These are phyloP conservation scores for Aurelia coerulea DNA, from an alignment of 30 jellyfish, hydroid and myxozoan genomes.

Conservation along the genomic window DNA sequence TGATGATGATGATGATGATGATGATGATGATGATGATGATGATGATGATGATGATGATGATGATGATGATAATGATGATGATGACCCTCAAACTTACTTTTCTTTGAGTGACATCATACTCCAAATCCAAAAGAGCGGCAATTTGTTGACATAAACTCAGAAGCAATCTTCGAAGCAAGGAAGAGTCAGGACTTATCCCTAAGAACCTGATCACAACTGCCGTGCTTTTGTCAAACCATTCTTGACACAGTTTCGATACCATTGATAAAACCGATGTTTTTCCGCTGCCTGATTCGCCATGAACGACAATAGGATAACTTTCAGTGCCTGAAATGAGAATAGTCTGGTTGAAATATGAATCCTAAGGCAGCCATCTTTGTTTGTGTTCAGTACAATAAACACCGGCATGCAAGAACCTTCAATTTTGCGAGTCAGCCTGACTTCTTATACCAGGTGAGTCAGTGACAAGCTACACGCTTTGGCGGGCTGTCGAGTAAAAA, in stretches of 20 bases:
- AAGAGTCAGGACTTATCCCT: constrained; percentile 81
- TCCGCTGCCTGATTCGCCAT: constrained; percentile 85
- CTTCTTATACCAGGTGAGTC: too few species aligned
- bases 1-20: too few species aligned
- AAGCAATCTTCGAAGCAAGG: constrained; percentile 59
- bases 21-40: too few species aligned
- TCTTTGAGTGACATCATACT: constrained; percentile 23
- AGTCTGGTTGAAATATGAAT: too few species aligned
- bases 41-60: too few species aligned
- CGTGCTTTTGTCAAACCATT: constrained; percentile 32
- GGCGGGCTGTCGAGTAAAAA: too few species aligned
- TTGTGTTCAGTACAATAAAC: too few species aligned
- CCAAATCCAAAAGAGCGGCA: constrained; percentile 30
- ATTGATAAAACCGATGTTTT: constrained; percentile 72
- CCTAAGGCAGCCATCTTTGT: too few species aligned
- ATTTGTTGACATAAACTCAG: constrained; percentile 67
- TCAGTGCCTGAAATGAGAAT: constrained; percentile 22
- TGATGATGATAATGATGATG: too few species aligned
- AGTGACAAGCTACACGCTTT: too few species aligned
- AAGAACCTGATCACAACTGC: constrained; percentile 57
- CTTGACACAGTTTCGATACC: constrained; percentile 20
- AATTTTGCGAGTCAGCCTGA: too few species aligned
- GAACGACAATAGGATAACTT: constrained; percentile 59
- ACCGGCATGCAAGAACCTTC: too few species aligned
- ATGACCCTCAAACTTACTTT: constrained; percentile 10